Percentiles rank a stretch among this genome's conserved stretches.
Conservation (phyloP, 2,113 vertebrate genomes). For the Silurus asotus region DNA sequence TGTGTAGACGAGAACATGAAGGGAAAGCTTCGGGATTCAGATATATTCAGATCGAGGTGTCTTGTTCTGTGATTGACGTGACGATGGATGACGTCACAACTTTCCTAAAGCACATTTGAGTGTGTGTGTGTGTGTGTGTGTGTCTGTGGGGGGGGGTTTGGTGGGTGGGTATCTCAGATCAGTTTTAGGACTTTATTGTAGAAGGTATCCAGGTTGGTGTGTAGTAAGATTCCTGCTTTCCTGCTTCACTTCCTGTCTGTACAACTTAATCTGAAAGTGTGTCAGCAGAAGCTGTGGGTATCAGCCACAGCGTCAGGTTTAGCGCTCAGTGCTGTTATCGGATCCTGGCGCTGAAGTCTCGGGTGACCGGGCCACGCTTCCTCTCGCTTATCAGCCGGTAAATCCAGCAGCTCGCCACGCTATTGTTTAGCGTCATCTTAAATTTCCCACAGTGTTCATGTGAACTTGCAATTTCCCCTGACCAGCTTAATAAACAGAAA, state of each 20-base stretch:
- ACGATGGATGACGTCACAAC: background rate
- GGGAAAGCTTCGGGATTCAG: too few relatives aligned
- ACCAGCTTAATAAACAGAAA: background rate
- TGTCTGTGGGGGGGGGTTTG: background rate
- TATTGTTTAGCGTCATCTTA: slow-evolving; percentile 3
- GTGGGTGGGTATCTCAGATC: background rate
- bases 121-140: background rate
- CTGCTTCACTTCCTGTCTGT: background rate
- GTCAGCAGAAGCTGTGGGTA: background rate
- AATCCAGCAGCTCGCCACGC: background rate
- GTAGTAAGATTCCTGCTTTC: background rate
- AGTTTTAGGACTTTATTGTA: background rate
- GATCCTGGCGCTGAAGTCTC: background rate
- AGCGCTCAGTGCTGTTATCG: background rate
- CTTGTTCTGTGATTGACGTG: background rate
- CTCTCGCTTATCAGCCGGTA: background rate
- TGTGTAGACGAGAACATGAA: too few relatives aligned
- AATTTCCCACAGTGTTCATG: slow-evolving; percentile 4
- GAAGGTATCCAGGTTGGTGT: background rate
- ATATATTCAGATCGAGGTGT: too few relatives aligned
- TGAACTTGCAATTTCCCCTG: slow-evolving; percentile 23
- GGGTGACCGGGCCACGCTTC: background rate
- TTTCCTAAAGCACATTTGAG: background rate
- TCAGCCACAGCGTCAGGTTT: too few relatives aligned
- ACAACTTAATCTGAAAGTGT: background rate